These are phyloP conservation scores for Episyrphus balteatus DNA, from an alignment of 1,140 invertebrate species.

Conservation along the genomic window DNA sequence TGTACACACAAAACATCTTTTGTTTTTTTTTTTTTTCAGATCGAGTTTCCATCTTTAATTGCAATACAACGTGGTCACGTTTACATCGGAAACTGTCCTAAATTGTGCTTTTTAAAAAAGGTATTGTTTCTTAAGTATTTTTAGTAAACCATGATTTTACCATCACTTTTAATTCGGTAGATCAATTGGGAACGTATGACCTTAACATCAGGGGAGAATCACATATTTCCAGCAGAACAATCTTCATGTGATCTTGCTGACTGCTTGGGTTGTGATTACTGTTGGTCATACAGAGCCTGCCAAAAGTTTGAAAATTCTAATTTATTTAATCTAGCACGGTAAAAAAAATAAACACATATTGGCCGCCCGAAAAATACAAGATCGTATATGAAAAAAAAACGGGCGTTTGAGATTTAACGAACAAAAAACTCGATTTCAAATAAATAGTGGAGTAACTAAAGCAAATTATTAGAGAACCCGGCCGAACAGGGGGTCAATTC, in stretches of 20 bases:
- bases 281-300: conserved; percentile 24
- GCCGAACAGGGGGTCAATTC: conserved; percentile 12
- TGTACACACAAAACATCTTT: too few relatives aligned
- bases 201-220: conserved; percentile 18
- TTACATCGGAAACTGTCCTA: conserved; percentile 20
- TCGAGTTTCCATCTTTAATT: conserved; percentile 22
- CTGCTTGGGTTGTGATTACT: conserved; percentile 21
- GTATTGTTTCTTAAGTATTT: conserved; percentile 9
- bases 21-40: conserved; percentile 10
- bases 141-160: not conserved
- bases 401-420: too few relatives aligned
- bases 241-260: conserved; percentile 14
- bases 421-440: too few relatives aligned
- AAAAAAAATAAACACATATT: not conserved
- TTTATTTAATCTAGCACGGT: conserved; percentile 6
- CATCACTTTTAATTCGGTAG: conserved; percentile 5
- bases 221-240: conserved; percentile 9
- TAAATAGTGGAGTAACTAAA: too few relatives aligned
- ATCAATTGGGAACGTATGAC: conserved; percentile 29
- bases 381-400: conserved; percentile 8
- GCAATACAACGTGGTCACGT: conserved; percentile 30
- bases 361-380: not conserved
- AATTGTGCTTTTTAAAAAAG: conserved; percentile 20
- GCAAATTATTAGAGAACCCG: conserved; percentile 1
- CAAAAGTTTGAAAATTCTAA: conserved; percentile 31